These are phyloP conservation scores for Drosophila repleta DNA, from an alignment of 1,140 invertebrate species.

Conservation along the genomic window DNA sequence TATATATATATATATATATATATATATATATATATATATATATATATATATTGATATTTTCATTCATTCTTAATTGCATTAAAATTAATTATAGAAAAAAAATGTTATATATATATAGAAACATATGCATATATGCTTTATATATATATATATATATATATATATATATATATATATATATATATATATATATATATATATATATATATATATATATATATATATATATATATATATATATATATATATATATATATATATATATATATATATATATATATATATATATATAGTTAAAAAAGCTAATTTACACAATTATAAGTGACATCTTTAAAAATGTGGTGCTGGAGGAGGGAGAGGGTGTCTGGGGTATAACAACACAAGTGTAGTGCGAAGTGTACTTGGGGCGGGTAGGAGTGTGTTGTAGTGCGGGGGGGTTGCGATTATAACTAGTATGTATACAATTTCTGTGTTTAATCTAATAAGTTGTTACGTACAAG, in stretches of 20 bases:
- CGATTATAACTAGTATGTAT: conserved; percentile 3
- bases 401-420: background rate
- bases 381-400: conserved; percentile 13
- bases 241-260: conserved; percentile 25
- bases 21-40: conserved; percentile 21
- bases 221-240: conserved; percentile 26
- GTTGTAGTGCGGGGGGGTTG: background rate
- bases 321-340: conserved; percentile 22
- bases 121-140: no score
- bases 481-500: background rate
- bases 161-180: conserved; percentile 18
- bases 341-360: background rate
- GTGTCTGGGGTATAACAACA: conserved; percentile 26
- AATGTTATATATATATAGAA: conserved; percentile 25
- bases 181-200: conserved; percentile 18
- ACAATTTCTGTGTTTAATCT: background rate
- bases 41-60: conserved; percentile 41
- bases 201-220: conserved; percentile 19
- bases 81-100: conserved; percentile 57
- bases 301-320: conserved; percentile 52
- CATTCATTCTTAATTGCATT: conserved; percentile 44
- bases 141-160: conserved; percentile 18
- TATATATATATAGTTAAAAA: conserved; percentile 19
- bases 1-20: conserved; percentile 28
- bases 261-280: conserved; percentile 26